Evolutionary conservation across 2,888 invertebrate species (phyloP), one percentile per base, ranked within the genome.

Genomic region (Tenthredo amoena): DNA sequence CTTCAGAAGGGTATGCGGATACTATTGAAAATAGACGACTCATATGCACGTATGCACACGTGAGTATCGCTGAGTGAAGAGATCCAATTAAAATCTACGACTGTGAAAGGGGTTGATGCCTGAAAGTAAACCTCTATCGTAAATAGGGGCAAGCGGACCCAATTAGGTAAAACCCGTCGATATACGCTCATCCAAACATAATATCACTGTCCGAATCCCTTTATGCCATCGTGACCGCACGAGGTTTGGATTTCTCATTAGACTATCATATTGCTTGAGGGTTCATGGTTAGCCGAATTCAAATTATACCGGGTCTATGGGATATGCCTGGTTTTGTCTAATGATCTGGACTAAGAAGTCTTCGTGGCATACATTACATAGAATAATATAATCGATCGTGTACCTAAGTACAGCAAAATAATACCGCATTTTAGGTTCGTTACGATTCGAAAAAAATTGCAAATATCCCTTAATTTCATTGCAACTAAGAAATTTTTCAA

Each of bases 191-290:
- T 34, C 50, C 50, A 34, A 55, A 77, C 26, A 77, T 55, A 77
- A 77, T 77, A 77, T 77, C 50, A 77, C 77, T 77, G 31, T 77
- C 15, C 77, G n/a, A 55, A 77, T 55, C 77, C 84, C 58, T 34
- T 58, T 62, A 84, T 84, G 55, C 76, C 55, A 68, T 68, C 68
- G 77, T 55, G 84, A 76, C 76, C 62, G 62, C 43, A 62, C 43
- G 40, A 55, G 50, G 55, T 84, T 84, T 62, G 84, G 72, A 72
- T 40, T 62, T 55, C 40, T 84, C 84, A 62, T 72, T 76, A n/a
- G 40, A 77, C 77, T 77, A 55, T 77, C 50, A 77, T 50, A 55
- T 77, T 77, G 50, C 50, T 55, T 31, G 31, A 77, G 55, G 77
- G 77, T 77, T 77, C 50, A 50, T 77, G 77, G 77, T 77, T 50